Evolutionary conservation across 2,797 vertebrate species (phyloP).

Genomic region (Heterohyrax brucei): DNA sequence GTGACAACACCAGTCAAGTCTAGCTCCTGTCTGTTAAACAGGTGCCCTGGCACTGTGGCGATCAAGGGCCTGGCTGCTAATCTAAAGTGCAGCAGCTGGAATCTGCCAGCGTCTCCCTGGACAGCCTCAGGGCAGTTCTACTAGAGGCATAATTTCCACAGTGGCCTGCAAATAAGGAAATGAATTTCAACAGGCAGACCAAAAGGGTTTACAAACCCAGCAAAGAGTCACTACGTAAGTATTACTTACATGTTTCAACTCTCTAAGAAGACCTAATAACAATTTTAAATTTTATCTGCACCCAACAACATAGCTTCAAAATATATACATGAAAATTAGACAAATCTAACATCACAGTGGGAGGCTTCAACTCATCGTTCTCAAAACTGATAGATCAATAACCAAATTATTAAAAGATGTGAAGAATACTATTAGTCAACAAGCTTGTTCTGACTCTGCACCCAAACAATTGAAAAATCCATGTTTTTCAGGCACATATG

Average conservation of each 20-base stretch:
- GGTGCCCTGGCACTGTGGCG: too few relatives aligned
- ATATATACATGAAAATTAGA: slow-evolving; percentile 44
- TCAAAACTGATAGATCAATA: slow-evolving; percentile 36
- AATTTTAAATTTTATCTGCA: slow-evolving; percentile 49
- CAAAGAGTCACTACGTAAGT: background rate
- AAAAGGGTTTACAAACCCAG: background rate
- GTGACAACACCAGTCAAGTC: background rate
- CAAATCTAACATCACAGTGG: background rate
- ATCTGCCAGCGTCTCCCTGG: too few relatives aligned
- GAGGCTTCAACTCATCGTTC: slow-evolving; percentile 45
- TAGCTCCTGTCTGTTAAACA: slow-evolving; percentile 29
- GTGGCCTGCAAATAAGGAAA: background rate
- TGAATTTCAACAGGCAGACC: background rate
- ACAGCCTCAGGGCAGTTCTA: too few relatives aligned
- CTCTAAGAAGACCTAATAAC: slow-evolving; percentile 24
- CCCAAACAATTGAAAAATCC: slow-evolving; percentile 6
- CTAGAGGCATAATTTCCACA: background rate
- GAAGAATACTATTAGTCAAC: slow-evolving; percentile 49
- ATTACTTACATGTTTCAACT: slow-evolving; percentile 36
- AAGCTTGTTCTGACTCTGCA: background rate
- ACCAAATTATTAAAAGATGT: slow-evolving; percentile 51
- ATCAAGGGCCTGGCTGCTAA: too few relatives aligned
- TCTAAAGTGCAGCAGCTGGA: too few relatives aligned
- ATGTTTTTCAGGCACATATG: background rate
- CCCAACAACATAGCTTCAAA: background rate